These are phyloP conservation scores for Drosophila diplacantha DNA, from an alignment of 2,888 invertebrate species.

Conservation along the genomic window DNA sequence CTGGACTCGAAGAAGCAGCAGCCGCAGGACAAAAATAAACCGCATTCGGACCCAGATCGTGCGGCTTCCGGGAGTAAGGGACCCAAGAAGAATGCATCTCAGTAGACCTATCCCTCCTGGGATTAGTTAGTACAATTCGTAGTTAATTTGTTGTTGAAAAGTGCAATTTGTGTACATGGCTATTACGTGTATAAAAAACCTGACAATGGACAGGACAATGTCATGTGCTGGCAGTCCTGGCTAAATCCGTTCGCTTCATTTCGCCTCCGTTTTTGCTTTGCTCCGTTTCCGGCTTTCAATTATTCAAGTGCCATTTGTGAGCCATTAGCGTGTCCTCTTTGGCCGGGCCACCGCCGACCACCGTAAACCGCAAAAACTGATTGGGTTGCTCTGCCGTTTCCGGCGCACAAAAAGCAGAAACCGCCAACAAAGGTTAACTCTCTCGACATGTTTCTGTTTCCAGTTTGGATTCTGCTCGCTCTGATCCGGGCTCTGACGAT, in stretches of 20 bases:
- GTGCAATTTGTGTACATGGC: slow-evolving; percentile 32
- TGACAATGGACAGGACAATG: slow-evolving; percentile 17
- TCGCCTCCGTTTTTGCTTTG: slow-evolving; percentile 24
- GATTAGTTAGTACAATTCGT: slow-evolving; percentile 17
- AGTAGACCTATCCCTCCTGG: neutral
- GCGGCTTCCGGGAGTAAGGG: slow-evolving; percentile 7
- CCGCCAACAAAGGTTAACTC: slow-evolving; percentile 55
- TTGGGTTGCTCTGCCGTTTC: slow-evolving; percentile 52
- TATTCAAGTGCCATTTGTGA: slow-evolving; percentile 58
- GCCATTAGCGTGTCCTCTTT: slow-evolving; percentile 46
- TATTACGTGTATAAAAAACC: slow-evolving; percentile 14
- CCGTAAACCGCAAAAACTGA: slow-evolving; percentile 59
- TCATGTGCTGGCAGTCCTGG: slow-evolving; percentile 17
- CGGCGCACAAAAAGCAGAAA: slow-evolving; percentile 42
- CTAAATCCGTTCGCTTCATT: slow-evolving; percentile 17
- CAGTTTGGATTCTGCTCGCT: slow-evolving; percentile 15
- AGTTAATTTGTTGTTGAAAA: slow-evolving; percentile 24
- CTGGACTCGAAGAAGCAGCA: slow-evolving; percentile 70
- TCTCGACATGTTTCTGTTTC: slow-evolving; percentile 41
- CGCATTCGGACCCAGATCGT: slow-evolving; percentile 2
- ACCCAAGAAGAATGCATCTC: neutral
- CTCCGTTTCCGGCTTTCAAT: slow-evolving; percentile 48
- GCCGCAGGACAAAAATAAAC: slow-evolving; percentile 5
- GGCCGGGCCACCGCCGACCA: slow-evolving; percentile 14
- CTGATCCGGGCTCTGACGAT: slow-evolving; percentile 21